Conservation (phyloP, 2,888 invertebrate genomes). For the Papilio gigon region DNA sequence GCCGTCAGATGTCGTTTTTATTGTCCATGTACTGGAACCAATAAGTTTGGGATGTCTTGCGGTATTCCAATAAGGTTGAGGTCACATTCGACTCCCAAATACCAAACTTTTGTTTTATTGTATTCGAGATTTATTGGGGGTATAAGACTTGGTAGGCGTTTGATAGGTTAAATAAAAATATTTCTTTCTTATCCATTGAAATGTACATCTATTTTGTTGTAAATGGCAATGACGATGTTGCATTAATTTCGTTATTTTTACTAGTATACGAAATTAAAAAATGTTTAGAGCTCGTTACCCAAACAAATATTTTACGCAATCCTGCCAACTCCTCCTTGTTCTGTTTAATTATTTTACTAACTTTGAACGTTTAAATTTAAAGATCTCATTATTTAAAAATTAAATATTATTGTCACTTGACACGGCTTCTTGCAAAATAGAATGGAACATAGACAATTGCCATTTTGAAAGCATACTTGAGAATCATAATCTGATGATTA, state of each 20-base stretch:
- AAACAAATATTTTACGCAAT: background rate
- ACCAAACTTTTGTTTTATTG: conserved; percentile 37
- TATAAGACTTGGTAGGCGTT: background rate
- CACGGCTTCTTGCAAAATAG: background rate
- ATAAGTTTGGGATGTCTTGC: conserved; percentile 47
- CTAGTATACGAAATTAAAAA: too few relatives aligned
- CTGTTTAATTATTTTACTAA: background rate
- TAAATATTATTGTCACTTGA: conserved; percentile 7
- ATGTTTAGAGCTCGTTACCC: too few relatives aligned
- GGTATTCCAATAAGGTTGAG: conserved; percentile 38
- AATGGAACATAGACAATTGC: background rate
- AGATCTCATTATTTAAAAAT: background rate
- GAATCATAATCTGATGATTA: background rate
- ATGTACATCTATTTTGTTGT: background rate
- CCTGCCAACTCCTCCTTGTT: background rate
- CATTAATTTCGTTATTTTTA: background rate
- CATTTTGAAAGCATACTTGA: background rate
- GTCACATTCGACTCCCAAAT: conserved; percentile 24
- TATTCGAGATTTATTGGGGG: conserved; percentile 27
- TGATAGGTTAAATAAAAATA: background rate
- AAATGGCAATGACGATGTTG: too few relatives aligned
- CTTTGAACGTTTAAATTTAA: conserved; percentile 6
- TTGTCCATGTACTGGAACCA: conserved; percentile 43
- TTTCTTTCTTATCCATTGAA: background rate
- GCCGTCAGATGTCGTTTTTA: conserved; percentile 31